Evolutionary conservation across 2,888 invertebrate genomes (phyloP).

Genomic region (Leptinotarsa tumamoca): DNA sequence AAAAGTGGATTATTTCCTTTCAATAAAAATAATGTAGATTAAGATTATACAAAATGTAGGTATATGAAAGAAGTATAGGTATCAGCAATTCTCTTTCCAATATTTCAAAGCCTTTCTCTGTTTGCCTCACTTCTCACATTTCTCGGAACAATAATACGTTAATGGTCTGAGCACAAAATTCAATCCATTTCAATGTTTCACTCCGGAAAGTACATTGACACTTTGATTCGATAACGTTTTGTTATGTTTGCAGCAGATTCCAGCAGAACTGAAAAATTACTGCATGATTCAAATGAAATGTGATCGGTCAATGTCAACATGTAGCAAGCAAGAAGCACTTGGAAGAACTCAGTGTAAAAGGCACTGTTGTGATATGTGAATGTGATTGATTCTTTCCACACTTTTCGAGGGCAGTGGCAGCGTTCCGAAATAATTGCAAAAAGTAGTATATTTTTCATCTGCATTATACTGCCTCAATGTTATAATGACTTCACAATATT

Average conservation of each 20-base stretch:
- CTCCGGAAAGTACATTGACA: slow-evolving; percentile 30
- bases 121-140: neutral
- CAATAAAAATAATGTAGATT: slow-evolving; percentile 21
- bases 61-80: no score
- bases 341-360: slow-evolving; percentile 23
- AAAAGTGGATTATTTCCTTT: slow-evolving; percentile 17
- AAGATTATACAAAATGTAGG: slow-evolving; percentile 19
- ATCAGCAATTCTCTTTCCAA: neutral
- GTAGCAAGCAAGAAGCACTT: slow-evolving; percentile 29
- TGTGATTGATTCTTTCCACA: slow-evolving; percentile 29
- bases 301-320: slow-evolving; percentile 34
- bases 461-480: no score
- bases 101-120: neutral
- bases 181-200: slow-evolving; percentile 23
- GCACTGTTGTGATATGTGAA: slow-evolving; percentile 31
- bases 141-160: neutral
- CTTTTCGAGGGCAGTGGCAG: neutral
- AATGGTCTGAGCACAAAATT: neutral
- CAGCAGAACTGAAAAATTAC: slow-evolving; percentile 21
- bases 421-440: neutral
- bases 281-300: slow-evolving; percentile 33
- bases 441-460: no score
- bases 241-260: slow-evolving; percentile 27
- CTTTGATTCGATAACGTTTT: slow-evolving; percentile 35
- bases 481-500: no score